A percentile compares a stretch with the other conserved stretches of the same genome.
These are phyloP conservation scores for Petrocephalus microphthalmus DNA, from an alignment of 2,113 vertebrate genomes.

Conservation along the genomic window DNA sequence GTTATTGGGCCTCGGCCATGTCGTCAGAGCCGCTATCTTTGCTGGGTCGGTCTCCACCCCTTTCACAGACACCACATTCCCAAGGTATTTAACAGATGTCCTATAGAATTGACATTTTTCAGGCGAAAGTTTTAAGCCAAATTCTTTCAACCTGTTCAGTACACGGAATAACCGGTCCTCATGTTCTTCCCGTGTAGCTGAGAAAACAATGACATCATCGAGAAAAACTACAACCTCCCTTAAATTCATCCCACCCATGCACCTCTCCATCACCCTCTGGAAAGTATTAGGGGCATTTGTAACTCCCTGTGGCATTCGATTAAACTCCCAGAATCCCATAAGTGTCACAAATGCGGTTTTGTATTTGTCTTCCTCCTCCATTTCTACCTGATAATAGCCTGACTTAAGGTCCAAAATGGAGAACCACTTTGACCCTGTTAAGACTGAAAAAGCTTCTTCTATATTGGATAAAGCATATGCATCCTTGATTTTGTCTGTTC, in stretches of 20 bases:
- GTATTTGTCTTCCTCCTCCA: background rate
- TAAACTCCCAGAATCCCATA: slow-evolving; percentile 21
- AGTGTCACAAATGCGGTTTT: slow-evolving; percentile 16
- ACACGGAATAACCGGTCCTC: background rate
- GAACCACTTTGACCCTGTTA: background rate
- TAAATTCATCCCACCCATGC: background rate
- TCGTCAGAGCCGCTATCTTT: background rate
- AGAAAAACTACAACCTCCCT: background rate
- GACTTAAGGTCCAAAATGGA: slow-evolving; percentile 2
- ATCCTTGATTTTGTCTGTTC: background rate
- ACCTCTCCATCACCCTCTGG: slow-evolving; percentile 5
- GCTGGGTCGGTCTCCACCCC: background rate
- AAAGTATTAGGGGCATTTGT: background rate
- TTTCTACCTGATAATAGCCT: background rate
- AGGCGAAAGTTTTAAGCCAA: background rate
- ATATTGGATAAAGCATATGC: background rate
- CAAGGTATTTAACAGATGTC: background rate
- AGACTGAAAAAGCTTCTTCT: background rate
- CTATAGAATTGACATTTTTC: background rate
- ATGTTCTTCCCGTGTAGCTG: background rate
- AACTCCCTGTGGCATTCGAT: no score
- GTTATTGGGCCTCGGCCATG: background rate
- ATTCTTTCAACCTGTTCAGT: background rate
- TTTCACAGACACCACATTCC: background rate
- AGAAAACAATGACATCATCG: background rate